Percentiles rank a stretch among this genome's conserved stretches.
phyloP scores from a whole-genome alignment of 2,797 vertebrate genomes.

The Falco berigora region DNA sequence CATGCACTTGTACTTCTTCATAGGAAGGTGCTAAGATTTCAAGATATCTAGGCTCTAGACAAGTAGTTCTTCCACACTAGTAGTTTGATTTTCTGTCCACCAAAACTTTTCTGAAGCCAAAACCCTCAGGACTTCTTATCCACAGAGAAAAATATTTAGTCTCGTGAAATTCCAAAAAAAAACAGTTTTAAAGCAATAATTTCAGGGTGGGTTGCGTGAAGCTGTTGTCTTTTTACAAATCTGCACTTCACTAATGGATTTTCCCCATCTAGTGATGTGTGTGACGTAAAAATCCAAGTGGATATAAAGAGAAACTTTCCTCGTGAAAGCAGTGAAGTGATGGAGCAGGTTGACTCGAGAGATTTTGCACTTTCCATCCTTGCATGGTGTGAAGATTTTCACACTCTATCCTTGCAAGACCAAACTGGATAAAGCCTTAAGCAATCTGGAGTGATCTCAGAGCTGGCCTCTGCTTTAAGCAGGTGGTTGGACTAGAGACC shows the following conservation, averaged over 20 bases:
- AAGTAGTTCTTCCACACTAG: neutral
- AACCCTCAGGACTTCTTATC: neutral
- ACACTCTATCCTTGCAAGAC: neutral
- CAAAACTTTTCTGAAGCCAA: neutral
- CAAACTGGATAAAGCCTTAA: neutral
- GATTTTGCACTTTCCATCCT: neutral
- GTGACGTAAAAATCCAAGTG: neutral
- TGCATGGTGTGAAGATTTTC: neutral
- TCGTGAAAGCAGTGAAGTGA: neutral
- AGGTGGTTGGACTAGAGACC: neutral
- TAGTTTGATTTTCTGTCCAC: neutral
- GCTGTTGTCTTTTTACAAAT: neutral
- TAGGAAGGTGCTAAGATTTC: neutral
- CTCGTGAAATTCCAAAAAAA: neutral
- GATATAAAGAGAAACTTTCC: neutral
- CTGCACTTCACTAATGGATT: neutral
- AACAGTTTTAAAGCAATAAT: neutral
- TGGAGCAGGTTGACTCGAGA: neutral
- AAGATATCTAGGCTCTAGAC: neutral
- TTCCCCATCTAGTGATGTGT: neutral
- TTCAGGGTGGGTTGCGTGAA: fast-evolving
- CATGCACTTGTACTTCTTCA: neutral
- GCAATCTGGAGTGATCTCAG: neutral
- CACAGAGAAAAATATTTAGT: neutral
- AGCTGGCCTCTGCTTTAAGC: neutral